Percentiles rank a stretch among this genome's conserved stretches.
These are phyloP conservation scores for Tanypteryx hageni DNA, from an alignment of 2,888 invertebrate genomes.

Conservation along the genomic window DNA sequence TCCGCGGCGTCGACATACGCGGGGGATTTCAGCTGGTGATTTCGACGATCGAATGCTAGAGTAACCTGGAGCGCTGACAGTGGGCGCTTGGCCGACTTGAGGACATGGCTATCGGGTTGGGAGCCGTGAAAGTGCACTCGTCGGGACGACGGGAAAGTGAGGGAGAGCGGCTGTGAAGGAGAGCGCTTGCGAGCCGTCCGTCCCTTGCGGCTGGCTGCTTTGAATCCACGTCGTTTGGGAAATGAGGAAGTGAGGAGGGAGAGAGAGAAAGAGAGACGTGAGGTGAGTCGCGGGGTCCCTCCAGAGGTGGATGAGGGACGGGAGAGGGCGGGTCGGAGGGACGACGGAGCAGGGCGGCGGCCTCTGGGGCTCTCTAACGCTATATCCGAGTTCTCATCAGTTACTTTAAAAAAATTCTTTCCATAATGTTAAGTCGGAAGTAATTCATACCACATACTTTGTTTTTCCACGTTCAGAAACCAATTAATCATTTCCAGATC, in stretches of 20 bases:
- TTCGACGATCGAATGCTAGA: background rate
- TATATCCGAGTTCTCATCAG: too few relatives aligned
- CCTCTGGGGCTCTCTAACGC: background rate
- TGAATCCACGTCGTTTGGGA: slow-evolving; percentile 3
- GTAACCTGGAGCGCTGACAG: background rate
- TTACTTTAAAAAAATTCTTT: too few relatives aligned
- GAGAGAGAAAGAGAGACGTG: background rate
- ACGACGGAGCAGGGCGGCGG: background rate
- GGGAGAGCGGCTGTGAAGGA: background rate
- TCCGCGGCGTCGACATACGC: background rate
- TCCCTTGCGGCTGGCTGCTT: slow-evolving; percentile 11
- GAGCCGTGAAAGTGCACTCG: slow-evolving; percentile 56
- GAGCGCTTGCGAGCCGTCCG: background rate
- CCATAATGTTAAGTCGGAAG: too few relatives aligned
- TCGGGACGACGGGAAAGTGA: slow-evolving; percentile 25
- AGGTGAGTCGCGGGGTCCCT: slow-evolving; percentile 1
- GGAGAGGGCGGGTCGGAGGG: background rate
- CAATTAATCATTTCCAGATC: too few relatives aligned
- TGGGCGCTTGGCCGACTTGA: slow-evolving; percentile 22
- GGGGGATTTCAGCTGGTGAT: background rate
- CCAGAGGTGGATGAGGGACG: slow-evolving; percentile 15
- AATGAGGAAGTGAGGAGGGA: slow-evolving; percentile 52
- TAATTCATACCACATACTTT: too few relatives aligned
- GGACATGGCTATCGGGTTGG: slow-evolving; percentile 48
- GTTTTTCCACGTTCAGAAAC: too few relatives aligned